Evolutionary conservation across 2,888 invertebrate genomes (phyloP).

Genomic region (Andricus curvator): DNA sequence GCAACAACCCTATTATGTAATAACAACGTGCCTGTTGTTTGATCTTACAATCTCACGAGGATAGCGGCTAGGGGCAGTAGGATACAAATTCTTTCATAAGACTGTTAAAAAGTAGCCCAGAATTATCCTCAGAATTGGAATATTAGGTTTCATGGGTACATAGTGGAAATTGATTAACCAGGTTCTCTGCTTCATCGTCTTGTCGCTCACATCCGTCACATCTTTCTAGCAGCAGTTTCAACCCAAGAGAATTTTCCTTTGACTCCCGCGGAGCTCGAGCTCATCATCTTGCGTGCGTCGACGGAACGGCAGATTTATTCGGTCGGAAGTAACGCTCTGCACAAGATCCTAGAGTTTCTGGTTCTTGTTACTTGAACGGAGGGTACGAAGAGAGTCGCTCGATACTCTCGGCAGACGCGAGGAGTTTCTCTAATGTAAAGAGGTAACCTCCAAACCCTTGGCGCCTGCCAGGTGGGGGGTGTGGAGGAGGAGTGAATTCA

Average conservation of each 20-base stretch:
- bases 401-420: slow-evolving; percentile 46
- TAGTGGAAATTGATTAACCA: not conserved
- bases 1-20: no score
- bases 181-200: not conserved
- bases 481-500: slow-evolving; percentile 46
- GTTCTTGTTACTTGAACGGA: slow-evolving; percentile 45
- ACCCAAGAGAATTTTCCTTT: slow-evolving; percentile 15
- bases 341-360: slow-evolving; percentile 42
- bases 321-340: slow-evolving; percentile 58
- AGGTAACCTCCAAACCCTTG: slow-evolving; percentile 62
- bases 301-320: slow-evolving; percentile 50
- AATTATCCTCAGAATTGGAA: not conserved
- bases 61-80: no score
- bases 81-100: not conserved
- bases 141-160: not conserved
- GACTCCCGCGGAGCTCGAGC: not conserved
- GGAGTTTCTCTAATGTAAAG: slow-evolving; percentile 58
- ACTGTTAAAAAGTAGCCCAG: not conserved
- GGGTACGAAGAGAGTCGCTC: not conserved
- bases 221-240: not conserved
- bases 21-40: no score
- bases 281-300: not conserved
- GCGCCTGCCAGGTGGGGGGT: slow-evolving; percentile 41
- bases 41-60: no score
- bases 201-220: not conserved